Evolutionary conservation across 2,113 vertebrate species (phyloP), one percentile per base, ranked within the genome.

Genomic region (Thamnophis sirtalis): DNA sequence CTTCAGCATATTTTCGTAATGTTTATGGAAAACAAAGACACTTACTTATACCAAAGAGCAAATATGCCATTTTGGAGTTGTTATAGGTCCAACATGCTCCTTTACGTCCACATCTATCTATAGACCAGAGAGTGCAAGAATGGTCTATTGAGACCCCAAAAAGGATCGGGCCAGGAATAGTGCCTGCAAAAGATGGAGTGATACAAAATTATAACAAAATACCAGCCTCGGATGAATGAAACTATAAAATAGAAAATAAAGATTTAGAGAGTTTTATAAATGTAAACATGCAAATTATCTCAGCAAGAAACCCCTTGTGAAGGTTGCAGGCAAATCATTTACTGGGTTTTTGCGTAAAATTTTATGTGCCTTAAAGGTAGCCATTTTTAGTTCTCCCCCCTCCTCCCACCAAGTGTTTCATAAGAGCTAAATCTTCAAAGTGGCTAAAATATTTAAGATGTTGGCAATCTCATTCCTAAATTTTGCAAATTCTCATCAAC

Each of bases 131-230:
- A 84, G 95, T 93, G 92, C 98, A 98, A 11, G 97, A 97, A 89
- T 91, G 95, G 87, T 98, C 98, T 95, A 98, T 98, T 86, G 96
- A 95, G 92, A 96, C 11, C 17, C 98, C 98, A 95, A 98, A 98
- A 87, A 98, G 91, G 95, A 98, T 97, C n/a, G 98, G 98, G 86
- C 98, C 98, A 91, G 98, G 98, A 93, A 98, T 97, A 90, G 97
- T 97, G 48, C 98, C 98, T 98, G 93, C 86, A 95, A 94, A 43
- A 95, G 43, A 93, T 56, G 54, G 1, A 88, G 19, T 58, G 49
- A 73, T 63, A n/a, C 28, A 80, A 13, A 94, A 11, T 38, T 63
- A 90, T 5, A 28, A 91, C 5, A 89, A 90, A 93, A 49, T 38
- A 13, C 33, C 68, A 93, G 92, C 4, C 13, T 89, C 5, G 11